These are phyloP conservation scores for Anabas testudineus DNA, from an alignment of 2,797 vertebrate species.

Conservation along the genomic window DNA sequence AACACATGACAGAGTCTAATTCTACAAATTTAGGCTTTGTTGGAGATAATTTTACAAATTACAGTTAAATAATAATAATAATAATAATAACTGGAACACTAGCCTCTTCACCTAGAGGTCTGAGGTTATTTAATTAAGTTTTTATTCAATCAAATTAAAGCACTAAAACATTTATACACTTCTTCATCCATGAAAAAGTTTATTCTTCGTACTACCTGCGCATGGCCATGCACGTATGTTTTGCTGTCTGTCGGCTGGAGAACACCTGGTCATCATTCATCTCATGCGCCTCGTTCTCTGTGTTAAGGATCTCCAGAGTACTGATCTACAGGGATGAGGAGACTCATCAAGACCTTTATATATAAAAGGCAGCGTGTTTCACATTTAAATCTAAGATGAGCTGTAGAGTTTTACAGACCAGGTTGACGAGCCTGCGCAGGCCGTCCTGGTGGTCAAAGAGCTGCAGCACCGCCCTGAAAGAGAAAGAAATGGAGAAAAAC, in stretches of 20 bases:
- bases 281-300: conserved; percentile 88
- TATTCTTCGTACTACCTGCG: conserved; percentile 76
- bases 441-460: conserved; percentile 96
- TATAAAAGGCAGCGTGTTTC: background rate
- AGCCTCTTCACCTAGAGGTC: too few species aligned
- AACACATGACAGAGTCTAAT: background rate
- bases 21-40: too few species aligned
- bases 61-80: too few species aligned
- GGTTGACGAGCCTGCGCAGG: conserved; percentile 92
- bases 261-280: conserved; percentile 96
- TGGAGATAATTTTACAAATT: too few species aligned
- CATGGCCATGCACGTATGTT: conserved; percentile 97
- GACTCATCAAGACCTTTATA: background rate
- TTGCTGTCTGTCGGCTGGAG: conserved; percentile 94
- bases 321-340: conserved; percentile 86
- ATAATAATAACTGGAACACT: too few species aligned
- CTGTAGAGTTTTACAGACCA: conserved; percentile 75
- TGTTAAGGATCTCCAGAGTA: conserved; percentile 93
- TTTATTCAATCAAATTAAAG: too few species aligned
- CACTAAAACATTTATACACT: background rate
- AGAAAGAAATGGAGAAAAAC: conserved; percentile 98
- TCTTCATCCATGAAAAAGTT: background rate
- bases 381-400: background rate
- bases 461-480: conserved; percentile 92
- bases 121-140: too few species aligned